A percentile compares a stretch with the other conserved stretches of the same genome.
Evolutionary conservation across 2,888 invertebrate genomes (phyloP).

Genomic region (Thereva nobilitata): DNA sequence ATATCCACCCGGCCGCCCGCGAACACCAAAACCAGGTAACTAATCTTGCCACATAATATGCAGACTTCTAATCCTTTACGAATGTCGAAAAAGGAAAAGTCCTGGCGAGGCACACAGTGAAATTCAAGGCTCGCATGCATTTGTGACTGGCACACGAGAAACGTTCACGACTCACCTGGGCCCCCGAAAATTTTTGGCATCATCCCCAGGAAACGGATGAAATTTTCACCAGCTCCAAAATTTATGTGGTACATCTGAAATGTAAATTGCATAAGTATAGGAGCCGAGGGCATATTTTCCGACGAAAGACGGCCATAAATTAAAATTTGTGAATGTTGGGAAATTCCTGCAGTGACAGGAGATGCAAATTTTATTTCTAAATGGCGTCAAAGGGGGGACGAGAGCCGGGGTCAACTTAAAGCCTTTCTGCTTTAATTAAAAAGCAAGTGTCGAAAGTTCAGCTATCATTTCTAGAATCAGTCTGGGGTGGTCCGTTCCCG

Average conservation of each 20-base stretch:
- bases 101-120: too few relatives aligned
- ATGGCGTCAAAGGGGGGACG: too few relatives aligned
- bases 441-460: too few relatives aligned
- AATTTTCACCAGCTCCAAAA: constrained; percentile 25
- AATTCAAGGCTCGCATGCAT: too few relatives aligned
- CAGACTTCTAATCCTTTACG: constrained; percentile 25
- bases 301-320: constrained; percentile 1
- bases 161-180: neutral
- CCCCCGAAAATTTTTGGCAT: constrained; percentile 23
- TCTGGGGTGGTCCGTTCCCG: too few relatives aligned
- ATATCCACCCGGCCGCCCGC: constrained; percentile 10
- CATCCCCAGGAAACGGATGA: constrained; percentile 12
- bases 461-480: too few relatives aligned
- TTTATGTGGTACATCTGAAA: constrained; percentile 25
- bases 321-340: neutral
- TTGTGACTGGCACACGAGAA: neutral
- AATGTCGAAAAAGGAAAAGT: constrained; percentile 1
- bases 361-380: neutral
- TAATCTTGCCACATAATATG: constrained; percentile 9
- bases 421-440: too few relatives aligned
- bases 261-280: constrained; percentile 18
- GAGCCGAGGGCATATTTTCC: constrained; percentile 6
- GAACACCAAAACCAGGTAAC: constrained; percentile 2
- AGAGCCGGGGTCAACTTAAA: too few relatives aligned
- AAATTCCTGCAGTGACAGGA: neutral